Evolutionary conservation across 2,113 vertebrate species (phyloP).

Genomic region (Choloepus hoffmanni): DNA sequence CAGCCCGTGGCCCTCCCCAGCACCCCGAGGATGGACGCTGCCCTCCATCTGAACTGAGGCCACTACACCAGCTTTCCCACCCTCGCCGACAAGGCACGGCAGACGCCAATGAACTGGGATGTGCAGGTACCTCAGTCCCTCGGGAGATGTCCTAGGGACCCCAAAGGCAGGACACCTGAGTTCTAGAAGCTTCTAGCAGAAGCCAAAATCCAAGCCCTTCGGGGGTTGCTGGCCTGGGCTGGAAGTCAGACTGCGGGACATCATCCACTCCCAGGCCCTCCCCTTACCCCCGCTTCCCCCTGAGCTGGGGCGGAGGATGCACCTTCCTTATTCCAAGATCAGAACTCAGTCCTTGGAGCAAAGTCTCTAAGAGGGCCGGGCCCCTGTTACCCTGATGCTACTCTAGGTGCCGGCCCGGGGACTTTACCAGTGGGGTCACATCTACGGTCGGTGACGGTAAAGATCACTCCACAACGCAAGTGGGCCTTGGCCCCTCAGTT

Average conservation of each 20-base stretch:
- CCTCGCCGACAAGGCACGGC: background rate
- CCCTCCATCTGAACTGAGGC: background rate
- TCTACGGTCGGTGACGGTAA: too few species aligned
- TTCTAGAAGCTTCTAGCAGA: background rate
- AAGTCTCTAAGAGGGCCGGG: too few species aligned
- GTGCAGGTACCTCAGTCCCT: accelerated
- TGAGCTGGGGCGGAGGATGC: background rate
- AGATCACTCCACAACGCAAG: too few species aligned
- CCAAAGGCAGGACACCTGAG: background rate
- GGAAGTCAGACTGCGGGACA: background rate
- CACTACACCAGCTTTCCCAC: accelerated
- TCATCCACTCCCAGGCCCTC: background rate
- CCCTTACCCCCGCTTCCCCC: too few species aligned
- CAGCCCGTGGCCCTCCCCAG: accelerated
- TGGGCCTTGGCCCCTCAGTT: too few species aligned
- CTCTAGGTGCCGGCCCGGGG: too few species aligned
- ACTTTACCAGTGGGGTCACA: too few species aligned
- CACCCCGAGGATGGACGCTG: background rate
- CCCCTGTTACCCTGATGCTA: too few species aligned
- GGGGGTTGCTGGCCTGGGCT: background rate
- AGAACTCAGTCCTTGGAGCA: background rate
- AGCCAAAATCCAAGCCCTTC: background rate
- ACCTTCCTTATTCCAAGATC: background rate
- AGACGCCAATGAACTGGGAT: background rate
- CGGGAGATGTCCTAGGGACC: too few species aligned